phyloP scores from a whole-genome alignment of 2,113 vertebrate species.

The Nothoprocta perdicaria region DNA sequence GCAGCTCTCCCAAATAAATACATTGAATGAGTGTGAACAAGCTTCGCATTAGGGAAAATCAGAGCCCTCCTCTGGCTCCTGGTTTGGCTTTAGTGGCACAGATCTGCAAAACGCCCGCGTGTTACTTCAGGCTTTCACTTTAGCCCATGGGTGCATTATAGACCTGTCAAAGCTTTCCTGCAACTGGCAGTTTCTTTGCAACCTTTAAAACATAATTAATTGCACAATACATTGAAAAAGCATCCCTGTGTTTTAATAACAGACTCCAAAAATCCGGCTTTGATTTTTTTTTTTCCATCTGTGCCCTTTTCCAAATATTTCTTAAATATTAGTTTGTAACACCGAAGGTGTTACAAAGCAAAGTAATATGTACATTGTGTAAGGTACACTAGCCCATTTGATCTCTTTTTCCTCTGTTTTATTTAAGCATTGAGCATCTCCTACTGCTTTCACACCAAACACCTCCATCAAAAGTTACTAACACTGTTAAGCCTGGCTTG shows the following conservation, averaged over 20 bases:
- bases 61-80: not conserved
- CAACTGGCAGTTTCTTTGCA: not conserved
- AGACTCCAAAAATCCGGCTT: not conserved
- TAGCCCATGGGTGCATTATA: no score
- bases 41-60: not conserved
- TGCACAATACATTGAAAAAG: not conserved
- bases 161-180: not conserved
- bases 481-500: not conserved
- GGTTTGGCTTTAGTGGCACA: not conserved
- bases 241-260: not conserved
- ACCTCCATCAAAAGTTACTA: not conserved
- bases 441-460: not conserved
- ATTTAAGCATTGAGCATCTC: not conserved
- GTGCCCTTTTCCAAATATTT: not conserved
- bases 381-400: rapidly evolving
- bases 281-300: not conserved
- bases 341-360: not conserved
- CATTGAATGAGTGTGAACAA: not conserved
- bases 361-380: rapidly evolving
- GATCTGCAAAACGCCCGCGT: not conserved
- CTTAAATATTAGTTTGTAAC: not conserved
- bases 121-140: not conserved
- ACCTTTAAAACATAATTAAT: not conserved
- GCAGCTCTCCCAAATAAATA: not conserved
- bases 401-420: not conserved